A percentile compares a stretch with the other conserved stretches of the same genome.
These are phyloP conservation scores for Cetoscarus ocellatus DNA, from an alignment of 2,797 vertebrate species.

Conservation along the genomic window DNA sequence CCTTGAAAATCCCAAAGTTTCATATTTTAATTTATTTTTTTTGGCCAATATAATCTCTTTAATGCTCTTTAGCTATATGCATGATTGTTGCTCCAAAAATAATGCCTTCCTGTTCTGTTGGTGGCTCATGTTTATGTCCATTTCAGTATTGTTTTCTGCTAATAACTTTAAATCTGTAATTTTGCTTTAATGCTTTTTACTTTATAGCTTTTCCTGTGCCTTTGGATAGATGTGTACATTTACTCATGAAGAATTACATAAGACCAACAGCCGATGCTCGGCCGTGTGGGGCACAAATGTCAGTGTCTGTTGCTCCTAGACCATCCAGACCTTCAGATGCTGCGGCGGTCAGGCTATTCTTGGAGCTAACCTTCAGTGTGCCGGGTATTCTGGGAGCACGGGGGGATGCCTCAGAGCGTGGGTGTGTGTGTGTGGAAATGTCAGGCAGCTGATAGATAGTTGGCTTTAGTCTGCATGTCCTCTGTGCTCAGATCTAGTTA, in stretches of 20 bases:
- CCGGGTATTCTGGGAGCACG: constrained; percentile 44
- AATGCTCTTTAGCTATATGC: no score
- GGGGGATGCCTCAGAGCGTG: constrained; percentile 20
- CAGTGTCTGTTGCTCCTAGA: constrained; percentile 22
- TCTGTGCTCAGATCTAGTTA: constrained; percentile 54
- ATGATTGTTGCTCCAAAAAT: no score
- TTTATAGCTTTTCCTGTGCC: no score
- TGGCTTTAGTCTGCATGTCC: constrained; percentile 21
- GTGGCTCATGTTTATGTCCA: no score
- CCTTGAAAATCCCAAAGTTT: no score
- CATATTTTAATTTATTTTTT: no score
- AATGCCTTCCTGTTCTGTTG: no score
- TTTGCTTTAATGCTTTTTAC: no score
- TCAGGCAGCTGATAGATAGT: constrained; percentile 43
- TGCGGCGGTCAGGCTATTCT: constrained; percentile 78
- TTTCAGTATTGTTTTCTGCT: no score
- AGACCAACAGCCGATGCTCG: neutral
- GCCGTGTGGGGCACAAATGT: constrained; percentile 28
- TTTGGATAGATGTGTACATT: no score
- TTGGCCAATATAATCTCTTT: no score
- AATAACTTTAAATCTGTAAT: no score
- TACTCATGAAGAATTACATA: neutral
- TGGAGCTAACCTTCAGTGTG: constrained; percentile 69
- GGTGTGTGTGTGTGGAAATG: constrained; percentile 50
- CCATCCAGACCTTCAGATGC: constrained; percentile 55